Evolutionary conservation across 2,113 vertebrate species (phyloP), one percentile per base, ranked within the genome.

Genomic region (Microtus oregoni): DNA sequence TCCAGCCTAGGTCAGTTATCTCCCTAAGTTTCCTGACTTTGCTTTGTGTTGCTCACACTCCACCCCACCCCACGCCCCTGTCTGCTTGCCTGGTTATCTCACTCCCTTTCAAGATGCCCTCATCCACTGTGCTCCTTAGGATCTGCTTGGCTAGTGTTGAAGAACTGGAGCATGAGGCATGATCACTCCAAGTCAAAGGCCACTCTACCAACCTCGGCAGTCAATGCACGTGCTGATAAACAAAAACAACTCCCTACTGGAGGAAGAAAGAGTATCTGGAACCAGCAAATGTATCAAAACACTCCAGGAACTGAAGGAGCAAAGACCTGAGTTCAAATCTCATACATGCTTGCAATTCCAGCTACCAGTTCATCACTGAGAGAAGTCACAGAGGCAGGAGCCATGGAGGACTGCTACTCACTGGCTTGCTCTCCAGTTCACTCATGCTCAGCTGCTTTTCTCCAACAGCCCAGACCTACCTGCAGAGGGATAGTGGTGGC

Each of bases 301-400:
- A 58, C 20, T 28, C 63, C 79, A 17, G 19, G 52, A 17, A 38
- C n/a, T 72, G 44, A 38, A 61, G 30, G 58, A 76, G 20, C 11
- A 22, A n/a, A 79, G 30, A 20, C 58, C 41, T 24, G n/a, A 7
- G 65, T 79, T 97, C 95, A 63, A 91, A 79, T 38, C 20, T 26
- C 15, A 0, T 63, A 1, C 0, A 0, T 52, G 65, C 35, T 82
- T 7, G 1, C 55, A n/a, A 61, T 61, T 61, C 22, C 55, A 82
- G 55, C 35, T 81, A 81, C 24, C 78, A 58, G 3, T 58, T 2
- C 35, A 26, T 61, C 79, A 41, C 81, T 83, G 55, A 63, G 13
- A 63, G 24, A 63, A 83, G 81, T 41, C n/a, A 58, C 58, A 7
- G 28, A n/a, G n/a, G 26, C 55, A 63, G n/a, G n/a, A 63, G 41